phyloP scores from a whole-genome alignment of 2,888 invertebrate species.

The Palloptera scutellata region DNA sequence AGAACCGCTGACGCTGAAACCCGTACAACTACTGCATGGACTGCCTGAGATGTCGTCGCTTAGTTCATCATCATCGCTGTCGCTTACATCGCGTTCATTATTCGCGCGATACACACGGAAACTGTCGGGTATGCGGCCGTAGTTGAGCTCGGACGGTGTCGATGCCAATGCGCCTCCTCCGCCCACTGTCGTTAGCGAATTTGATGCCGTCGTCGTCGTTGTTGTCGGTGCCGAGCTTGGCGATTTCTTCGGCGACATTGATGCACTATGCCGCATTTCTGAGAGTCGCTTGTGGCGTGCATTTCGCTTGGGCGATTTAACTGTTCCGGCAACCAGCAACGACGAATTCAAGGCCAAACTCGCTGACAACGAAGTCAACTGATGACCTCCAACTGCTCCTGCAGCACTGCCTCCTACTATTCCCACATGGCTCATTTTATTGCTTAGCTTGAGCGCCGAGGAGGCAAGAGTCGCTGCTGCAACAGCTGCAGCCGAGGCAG shows the following conservation, averaged over 20 bases:
- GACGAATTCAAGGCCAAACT: slow-evolving; percentile 41
- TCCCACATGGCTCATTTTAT: slow-evolving; percentile 41
- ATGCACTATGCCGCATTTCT: slow-evolving; percentile 51
- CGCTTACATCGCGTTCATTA: slow-evolving; percentile 59
- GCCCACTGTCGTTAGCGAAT: slow-evolving; percentile 31
- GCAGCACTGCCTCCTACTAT: too few species aligned
- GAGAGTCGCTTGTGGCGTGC: slow-evolving; percentile 58
- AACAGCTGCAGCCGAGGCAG: slow-evolving; percentile 44
- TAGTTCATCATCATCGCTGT: slow-evolving; percentile 60
- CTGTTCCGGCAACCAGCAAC: slow-evolving; percentile 42
- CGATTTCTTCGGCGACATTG: slow-evolving; percentile 60
- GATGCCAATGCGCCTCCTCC: slow-evolving; percentile 12
- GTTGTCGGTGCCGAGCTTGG: slow-evolving; percentile 45
- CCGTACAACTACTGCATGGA: slow-evolving; percentile 64
- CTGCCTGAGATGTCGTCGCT: slow-evolving; percentile 58
- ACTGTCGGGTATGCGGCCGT: slow-evolving; percentile 65
- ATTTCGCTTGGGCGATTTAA: slow-evolving; percentile 60
- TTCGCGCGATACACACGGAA: slow-evolving; percentile 68
- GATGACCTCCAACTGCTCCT: slow-evolving; percentile 34
- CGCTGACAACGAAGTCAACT: slow-evolving; percentile 40
- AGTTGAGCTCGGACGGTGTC: slow-evolving; percentile 39
- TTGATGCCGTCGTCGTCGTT: slow-evolving; percentile 25
- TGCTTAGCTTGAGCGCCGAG: slow-evolving; percentile 47
- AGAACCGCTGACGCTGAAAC: slow-evolving; percentile 60
- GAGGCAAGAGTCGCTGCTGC: slow-evolving; percentile 46